These are phyloP conservation scores for Caenorhabditis japonica DNA, from an alignment of 2,888 invertebrate species.

Conservation along the genomic window DNA sequence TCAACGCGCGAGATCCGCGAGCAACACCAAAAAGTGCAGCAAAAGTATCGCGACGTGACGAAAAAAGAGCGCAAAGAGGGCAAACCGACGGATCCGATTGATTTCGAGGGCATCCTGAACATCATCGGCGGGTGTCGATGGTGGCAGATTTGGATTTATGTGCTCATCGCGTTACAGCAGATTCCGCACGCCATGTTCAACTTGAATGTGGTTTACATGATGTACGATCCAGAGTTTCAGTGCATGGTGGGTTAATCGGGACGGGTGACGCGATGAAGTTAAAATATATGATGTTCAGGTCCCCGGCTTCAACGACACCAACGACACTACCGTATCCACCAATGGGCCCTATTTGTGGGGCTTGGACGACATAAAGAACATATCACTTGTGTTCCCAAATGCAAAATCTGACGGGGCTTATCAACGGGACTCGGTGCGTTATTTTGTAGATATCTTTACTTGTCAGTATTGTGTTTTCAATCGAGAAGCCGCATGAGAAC, in stretches of 20 bases:
- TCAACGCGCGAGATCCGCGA: constrained; percentile 73
- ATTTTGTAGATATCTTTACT: no score
- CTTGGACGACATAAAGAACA: constrained; percentile 65
- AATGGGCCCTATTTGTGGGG: constrained; percentile 62
- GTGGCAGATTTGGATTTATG: constrained; percentile 77
- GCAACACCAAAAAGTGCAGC: constrained; percentile 74
- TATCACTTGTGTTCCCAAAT: constrained; percentile 71
- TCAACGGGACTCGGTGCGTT: constrained; percentile 45
- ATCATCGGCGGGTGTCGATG: constrained; percentile 77
- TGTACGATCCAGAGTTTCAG: constrained; percentile 73
- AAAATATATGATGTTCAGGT: constrained; percentile 53
- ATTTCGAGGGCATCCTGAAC: constrained; percentile 77
- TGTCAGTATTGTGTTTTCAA: neutral
- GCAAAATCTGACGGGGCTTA: constrained; percentile 45
- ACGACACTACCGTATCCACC: constrained; percentile 50
- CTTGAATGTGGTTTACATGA: constrained; percentile 76
- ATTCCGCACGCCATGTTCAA: constrained; percentile 78
- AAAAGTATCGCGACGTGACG: constrained; percentile 68
- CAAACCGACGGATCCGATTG: constrained; percentile 76
- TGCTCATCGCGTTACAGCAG: constrained; percentile 76
- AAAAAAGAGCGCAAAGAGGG: constrained; percentile 58
- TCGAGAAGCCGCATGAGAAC: no score
- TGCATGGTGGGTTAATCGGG: constrained; percentile 65
- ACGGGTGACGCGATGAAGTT: neutral
- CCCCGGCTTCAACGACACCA: constrained; percentile 67